A percentile compares a stretch with the other conserved stretches of the same genome.
Conservation (phyloP, 2,797 vertebrate species). For the Clarias fuscus region DNA sequence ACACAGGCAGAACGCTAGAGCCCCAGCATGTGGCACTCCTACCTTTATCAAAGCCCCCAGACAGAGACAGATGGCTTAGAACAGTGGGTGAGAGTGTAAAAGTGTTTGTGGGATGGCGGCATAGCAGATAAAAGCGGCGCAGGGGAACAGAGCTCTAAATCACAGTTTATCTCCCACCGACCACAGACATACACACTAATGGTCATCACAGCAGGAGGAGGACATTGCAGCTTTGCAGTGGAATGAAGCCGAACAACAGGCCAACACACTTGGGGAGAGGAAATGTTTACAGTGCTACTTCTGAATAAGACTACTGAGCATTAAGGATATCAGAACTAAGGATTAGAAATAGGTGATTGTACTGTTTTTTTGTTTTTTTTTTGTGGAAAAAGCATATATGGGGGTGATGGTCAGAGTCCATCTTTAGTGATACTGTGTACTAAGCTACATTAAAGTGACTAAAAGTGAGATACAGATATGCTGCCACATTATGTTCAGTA, state of each 20-base stretch:
- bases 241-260: constrained; percentile 49
- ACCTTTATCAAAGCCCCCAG: constrained; percentile 74
- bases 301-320: background rate
- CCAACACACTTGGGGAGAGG: constrained; percentile 7
- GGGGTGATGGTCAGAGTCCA: background rate
- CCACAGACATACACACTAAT: constrained; percentile 76
- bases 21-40: constrained; percentile 54
- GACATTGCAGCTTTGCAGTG: constrained; percentile 55
- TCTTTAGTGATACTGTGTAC: background rate
- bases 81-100: constrained; percentile 72
- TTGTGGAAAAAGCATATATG: background rate
- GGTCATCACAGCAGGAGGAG: constrained; percentile 71
- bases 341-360: background rate
- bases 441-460: background rate
- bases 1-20: constrained; percentile 15
- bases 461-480: background rate
- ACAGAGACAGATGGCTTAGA: constrained; percentile 76
- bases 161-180: constrained; percentile 77
- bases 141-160: constrained; percentile 74
- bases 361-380: background rate
- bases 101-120: constrained; percentile 73
- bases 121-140: constrained; percentile 71
- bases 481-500: background rate
- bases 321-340: background rate
- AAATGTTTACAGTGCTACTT: constrained; percentile 1